phyloP scores from a whole-genome alignment of 2,797 vertebrate species.

The Acanthiza pusilla region DNA sequence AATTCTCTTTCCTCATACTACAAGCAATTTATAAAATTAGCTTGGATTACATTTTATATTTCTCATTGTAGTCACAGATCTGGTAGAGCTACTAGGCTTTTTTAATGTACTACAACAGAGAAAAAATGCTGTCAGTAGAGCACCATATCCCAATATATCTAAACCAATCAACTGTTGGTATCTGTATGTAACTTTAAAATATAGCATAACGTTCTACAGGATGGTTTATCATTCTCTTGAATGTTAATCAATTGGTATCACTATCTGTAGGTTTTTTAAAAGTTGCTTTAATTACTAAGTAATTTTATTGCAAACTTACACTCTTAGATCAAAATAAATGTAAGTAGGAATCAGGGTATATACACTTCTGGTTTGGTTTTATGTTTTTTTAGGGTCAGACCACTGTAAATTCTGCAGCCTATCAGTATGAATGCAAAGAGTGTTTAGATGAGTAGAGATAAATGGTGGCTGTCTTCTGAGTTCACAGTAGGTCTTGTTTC shows the following conservation, averaged over 20 bases:
- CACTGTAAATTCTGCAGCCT: background rate
- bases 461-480: background rate
- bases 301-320: background rate
- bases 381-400: fast-evolving
- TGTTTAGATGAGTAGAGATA: background rate
- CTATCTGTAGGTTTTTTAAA: background rate
- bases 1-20: background rate
- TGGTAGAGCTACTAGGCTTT: background rate
- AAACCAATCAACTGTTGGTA: background rate
- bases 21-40: background rate
- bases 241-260: background rate
- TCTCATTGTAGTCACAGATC: background rate
- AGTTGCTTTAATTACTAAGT: background rate
- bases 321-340: background rate
- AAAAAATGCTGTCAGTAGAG: background rate
- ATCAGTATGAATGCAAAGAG: background rate
- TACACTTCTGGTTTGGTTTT: background rate
- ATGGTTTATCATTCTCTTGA: background rate
- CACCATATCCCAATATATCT: background rate
- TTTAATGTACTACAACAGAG: background rate
- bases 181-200: background rate
- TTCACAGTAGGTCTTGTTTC: background rate
- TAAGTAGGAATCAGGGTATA: background rate
- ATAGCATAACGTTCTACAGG: background rate
- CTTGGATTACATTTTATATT: background rate